phyloP scores from a whole-genome alignment of 2,888 invertebrate species.

The Trisateles emortualis region DNA sequence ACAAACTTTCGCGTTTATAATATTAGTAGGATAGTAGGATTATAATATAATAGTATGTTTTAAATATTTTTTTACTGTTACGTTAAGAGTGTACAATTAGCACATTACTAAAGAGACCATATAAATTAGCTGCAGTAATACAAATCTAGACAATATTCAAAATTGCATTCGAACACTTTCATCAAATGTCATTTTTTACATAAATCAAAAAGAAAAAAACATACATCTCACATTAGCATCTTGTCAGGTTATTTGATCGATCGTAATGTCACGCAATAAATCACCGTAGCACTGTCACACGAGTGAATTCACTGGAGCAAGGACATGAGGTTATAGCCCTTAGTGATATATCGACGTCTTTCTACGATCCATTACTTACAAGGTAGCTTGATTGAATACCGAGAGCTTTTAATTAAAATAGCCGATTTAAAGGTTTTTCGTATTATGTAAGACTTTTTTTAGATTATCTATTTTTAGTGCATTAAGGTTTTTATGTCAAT shows the following conservation, averaged over 20 bases:
- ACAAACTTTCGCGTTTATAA: too few relatives aligned
- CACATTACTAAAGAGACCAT: too few relatives aligned
- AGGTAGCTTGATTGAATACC: slow-evolving; percentile 16
- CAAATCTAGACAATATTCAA: too few relatives aligned
- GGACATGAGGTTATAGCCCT: slow-evolving; percentile 12
- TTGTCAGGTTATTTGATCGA: slow-evolving; percentile 40
- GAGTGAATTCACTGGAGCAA: slow-evolving; percentile 10
- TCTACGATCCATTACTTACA: slow-evolving; percentile 17
- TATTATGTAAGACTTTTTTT: not conserved
- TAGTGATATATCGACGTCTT: slow-evolving; percentile 19
- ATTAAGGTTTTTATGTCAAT: too few relatives aligned
- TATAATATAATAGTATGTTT: too few relatives aligned
- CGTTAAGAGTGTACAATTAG: too few relatives aligned
- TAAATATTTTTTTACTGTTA: too few relatives aligned
- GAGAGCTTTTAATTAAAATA: slow-evolving; percentile 10
- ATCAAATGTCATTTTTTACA: not conserved
- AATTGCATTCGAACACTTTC: too few relatives aligned
- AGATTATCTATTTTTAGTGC: not conserved
- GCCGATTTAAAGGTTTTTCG: not conserved
- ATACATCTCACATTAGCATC: slow-evolving; percentile 28
- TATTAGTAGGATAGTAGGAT: too few relatives aligned
- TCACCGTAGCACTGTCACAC: slow-evolving; percentile 21
- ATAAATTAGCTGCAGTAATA: too few relatives aligned
- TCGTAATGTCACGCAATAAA: slow-evolving; percentile 20
- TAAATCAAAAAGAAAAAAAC: slow-evolving; percentile 14